Evolutionary conservation across 2,888 invertebrate genomes (phyloP).

Genomic region (Micoletzkya japonica): DNA sequence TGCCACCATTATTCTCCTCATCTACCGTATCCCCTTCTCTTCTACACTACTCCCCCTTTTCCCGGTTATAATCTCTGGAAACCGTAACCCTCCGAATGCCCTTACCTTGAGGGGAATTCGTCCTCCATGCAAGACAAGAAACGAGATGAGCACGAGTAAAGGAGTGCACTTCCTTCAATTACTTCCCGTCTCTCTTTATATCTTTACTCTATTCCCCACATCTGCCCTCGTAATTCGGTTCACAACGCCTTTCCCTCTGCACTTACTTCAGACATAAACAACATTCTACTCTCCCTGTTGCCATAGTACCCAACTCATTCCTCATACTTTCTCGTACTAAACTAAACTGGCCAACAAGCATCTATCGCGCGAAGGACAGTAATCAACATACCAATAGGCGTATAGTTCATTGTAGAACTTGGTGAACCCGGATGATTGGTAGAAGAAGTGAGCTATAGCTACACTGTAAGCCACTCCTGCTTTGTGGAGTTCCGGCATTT

Average conservation of each 20-base stretch:
- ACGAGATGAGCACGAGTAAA: constrained; percentile 26
- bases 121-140: constrained; percentile 25
- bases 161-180: constrained; percentile 22
- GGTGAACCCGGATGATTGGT: constrained; percentile 52
- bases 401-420: constrained; percentile 46
- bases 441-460: constrained; percentile 54
- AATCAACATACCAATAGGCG: constrained; percentile 46
- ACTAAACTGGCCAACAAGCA: too few relatives aligned
- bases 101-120: constrained; percentile 18
- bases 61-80: too few relatives aligned
- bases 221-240: background rate
- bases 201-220: background rate
- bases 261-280: too few relatives aligned
- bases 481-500: constrained; percentile 25
- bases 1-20: background rate
- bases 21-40: background rate
- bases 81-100: too few relatives aligned
- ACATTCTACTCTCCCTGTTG: too few relatives aligned
- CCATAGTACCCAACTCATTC: too few relatives aligned
- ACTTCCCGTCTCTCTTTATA: background rate
- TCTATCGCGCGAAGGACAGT: too few relatives aligned
- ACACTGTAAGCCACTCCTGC: constrained; percentile 34
- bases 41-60: background rate
- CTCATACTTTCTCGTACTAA: too few relatives aligned
- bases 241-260: too few relatives aligned